Percentiles rank a stretch among this genome's conserved stretches.
These are phyloP conservation scores for Neuroterus valhalla DNA, from an alignment of 1,140 invertebrate genomes.

Conservation along the genomic window DNA sequence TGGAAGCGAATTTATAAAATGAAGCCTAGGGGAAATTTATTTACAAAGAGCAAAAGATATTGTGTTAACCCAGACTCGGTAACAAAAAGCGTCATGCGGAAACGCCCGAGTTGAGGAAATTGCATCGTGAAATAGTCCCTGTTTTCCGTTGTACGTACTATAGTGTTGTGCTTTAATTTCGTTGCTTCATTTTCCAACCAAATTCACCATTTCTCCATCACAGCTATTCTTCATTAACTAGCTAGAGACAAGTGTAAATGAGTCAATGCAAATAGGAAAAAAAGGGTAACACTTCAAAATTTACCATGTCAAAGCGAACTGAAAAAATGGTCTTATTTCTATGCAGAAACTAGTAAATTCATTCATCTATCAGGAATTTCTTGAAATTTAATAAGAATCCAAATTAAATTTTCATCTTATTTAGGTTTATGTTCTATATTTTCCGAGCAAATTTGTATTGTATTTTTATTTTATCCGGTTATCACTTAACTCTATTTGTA, in stretches of 20 bases:
- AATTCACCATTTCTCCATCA: neutral
- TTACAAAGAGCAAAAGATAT: constrained; percentile 26
- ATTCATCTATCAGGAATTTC: no score
- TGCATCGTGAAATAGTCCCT: constrained; percentile 20
- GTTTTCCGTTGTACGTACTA: constrained; percentile 17
- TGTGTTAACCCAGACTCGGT: constrained; percentile 6
- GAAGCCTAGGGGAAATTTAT: constrained; percentile 14
- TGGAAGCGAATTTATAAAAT: constrained; percentile 8
- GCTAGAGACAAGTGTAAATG: neutral
- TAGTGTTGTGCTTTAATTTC: constrained; percentile 16
- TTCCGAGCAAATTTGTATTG: no score
- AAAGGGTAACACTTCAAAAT: neutral
- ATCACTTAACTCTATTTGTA: no score
- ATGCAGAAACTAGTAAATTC: no score
- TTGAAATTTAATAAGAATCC: no score
- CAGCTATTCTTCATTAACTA: constrained; percentile 11
- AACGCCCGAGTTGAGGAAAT: constrained; percentile 22
- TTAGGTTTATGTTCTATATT: no score
- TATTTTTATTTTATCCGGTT: no score
- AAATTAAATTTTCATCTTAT: no score
- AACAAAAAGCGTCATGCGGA: constrained; percentile 28
- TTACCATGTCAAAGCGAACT: no score
- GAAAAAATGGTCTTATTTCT: no score
- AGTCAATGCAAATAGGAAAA: neutral
- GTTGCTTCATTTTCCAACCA: neutral